Conservation (phyloP, 2,113 vertebrate species). For the Trichomycterus rosablanca region DNA sequence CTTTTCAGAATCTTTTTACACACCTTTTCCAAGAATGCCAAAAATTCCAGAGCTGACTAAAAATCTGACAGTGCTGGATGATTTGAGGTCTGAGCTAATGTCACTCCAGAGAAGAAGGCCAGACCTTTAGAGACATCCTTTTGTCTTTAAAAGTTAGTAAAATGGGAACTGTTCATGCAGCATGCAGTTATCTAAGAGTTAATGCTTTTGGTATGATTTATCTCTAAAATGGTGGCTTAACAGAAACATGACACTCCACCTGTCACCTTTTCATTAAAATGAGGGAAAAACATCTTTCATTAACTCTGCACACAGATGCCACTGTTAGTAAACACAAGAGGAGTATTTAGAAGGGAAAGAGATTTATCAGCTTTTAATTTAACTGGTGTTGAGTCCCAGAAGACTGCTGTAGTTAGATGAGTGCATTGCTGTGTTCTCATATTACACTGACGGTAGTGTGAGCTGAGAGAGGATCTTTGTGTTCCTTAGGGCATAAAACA, state of each 20-base stretch:
- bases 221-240: slow-evolving; percentile 21
- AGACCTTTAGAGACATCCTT: neutral
- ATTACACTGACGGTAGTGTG: slow-evolving; percentile 5
- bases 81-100: too few species aligned
- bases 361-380: slow-evolving; percentile 26
- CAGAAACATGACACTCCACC: slow-evolving; percentile 5
- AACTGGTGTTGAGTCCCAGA: slow-evolving; percentile 8
- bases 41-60: too few species aligned
- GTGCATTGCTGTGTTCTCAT: slow-evolving; percentile 15
- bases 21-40: too few species aligned
- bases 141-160: neutral
- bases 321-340: slow-evolving; percentile 24
- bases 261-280: slow-evolving; percentile 32
- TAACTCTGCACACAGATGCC: slow-evolving; percentile 21
- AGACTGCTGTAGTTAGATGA: slow-evolving; percentile 14
- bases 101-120: neutral
- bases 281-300: slow-evolving; percentile 35
- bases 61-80: too few species aligned
- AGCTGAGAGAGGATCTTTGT: neutral
- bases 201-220: slow-evolving; percentile 35
- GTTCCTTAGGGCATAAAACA: neutral
- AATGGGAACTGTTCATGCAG: neutral
- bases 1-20: too few species aligned
- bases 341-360: slow-evolving; percentile 18
- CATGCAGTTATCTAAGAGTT: slow-evolving; percentile 27